Evolutionary conservation across 2,113 vertebrate species (phyloP).

Genomic region (Clarias gariepinus): DNA sequence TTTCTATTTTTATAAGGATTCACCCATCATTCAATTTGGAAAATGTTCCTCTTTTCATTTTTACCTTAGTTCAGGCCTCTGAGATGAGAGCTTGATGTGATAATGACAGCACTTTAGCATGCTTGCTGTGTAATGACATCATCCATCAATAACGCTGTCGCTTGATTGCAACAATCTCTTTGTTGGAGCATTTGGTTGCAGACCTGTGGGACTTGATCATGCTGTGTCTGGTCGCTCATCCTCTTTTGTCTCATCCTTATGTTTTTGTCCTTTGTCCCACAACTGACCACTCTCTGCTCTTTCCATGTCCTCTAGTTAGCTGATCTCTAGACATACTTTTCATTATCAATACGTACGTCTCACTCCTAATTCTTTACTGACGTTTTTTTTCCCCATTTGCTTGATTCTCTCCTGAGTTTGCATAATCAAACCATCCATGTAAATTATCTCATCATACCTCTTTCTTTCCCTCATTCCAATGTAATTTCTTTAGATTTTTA

Average conservation of each 20-base stretch:
- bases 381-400: not conserved
- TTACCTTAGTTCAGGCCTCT: not conserved
- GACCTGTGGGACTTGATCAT: not conserved
- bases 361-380: not conserved
- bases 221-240: not conserved
- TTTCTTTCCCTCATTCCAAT: not conserved
- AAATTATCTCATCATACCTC: not conserved
- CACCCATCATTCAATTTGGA: not conserved
- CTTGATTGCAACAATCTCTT: conserved; percentile 10
- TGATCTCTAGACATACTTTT: not conserved
- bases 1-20: not conserved
- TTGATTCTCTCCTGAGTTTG: not conserved
- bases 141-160: not conserved
- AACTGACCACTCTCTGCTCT: not conserved
- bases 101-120: not conserved
- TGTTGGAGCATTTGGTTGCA: not conserved
- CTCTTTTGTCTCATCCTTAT: not conserved
- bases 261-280: not conserved
- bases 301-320: too few relatives aligned
- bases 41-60: not conserved
- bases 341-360: not conserved
- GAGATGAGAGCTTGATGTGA: not conserved
- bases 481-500: not conserved
- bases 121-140: not conserved
- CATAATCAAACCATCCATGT: not conserved